phyloP scores from a whole-genome alignment of 2,888 invertebrate genomes.

The Catocala nupta region DNA sequence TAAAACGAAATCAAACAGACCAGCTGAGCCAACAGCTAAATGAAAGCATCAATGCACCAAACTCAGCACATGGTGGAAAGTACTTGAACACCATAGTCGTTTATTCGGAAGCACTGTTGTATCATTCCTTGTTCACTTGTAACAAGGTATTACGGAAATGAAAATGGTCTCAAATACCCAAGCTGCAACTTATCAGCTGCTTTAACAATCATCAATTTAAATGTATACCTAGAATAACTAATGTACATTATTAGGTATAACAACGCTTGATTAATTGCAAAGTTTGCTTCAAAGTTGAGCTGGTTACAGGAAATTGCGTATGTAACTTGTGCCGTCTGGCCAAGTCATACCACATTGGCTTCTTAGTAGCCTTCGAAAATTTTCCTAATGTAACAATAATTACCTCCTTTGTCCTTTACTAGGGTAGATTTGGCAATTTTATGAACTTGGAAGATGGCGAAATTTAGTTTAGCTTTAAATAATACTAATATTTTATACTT shows the following conservation, averaged over 20 bases:
- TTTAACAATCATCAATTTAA: background rate
- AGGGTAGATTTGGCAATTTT: background rate
- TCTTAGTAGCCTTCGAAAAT: background rate
- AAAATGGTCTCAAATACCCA: background rate
- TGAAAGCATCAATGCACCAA: no score
- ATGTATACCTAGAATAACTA: background rate
- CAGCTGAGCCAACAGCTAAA: no score
- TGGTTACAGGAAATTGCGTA: background rate
- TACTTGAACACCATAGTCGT: no score
- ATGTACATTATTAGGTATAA: background rate
- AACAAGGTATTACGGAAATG: no score
- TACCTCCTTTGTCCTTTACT: background rate
- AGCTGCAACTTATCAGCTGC: background rate
- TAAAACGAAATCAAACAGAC: no score
- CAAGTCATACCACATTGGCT: background rate
- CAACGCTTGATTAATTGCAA: slow-evolving; percentile 1
- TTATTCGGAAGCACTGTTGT: no score
- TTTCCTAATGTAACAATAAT: background rate
- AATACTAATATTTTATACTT: no score
- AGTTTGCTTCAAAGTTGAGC: background rate
- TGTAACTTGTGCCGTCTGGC: background rate
- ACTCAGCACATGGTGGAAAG: no score
- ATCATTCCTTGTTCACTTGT: no score
- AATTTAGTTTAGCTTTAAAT: no score
- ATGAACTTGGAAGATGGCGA: background rate